These are phyloP conservation scores for Chiridota heheva DNA, from an alignment of 35 echinoderm and acorn worm genomes.

Conservation along the genomic window DNA sequence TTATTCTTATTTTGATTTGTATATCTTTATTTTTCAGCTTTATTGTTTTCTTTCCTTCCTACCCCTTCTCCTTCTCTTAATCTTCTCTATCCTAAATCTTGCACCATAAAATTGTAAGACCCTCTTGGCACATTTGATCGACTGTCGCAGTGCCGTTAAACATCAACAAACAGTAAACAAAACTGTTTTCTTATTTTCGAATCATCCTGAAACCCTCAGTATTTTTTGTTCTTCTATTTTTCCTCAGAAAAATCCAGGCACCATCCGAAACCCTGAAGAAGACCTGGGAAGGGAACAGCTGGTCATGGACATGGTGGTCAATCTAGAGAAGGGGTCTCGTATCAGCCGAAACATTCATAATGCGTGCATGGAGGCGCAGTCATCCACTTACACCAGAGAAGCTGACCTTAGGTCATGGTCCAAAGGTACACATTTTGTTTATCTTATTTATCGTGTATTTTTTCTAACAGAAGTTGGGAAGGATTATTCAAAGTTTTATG, in stretches of 20 bases:
- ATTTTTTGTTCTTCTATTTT: too few species aligned
- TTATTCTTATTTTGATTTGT: too few species aligned
- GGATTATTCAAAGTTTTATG: too few species aligned
- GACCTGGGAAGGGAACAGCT: constrained; percentile 73
- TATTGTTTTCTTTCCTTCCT: too few species aligned
- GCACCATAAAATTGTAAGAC: too few species aligned
- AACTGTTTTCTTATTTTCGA: neutral
- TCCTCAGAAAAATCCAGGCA: constrained; percentile 97
- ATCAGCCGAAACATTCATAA: constrained; percentile 85
- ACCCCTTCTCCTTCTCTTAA: too few species aligned
- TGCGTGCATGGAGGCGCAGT: constrained; percentile 58
- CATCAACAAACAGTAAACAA: too few species aligned
- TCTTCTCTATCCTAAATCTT: too few species aligned
- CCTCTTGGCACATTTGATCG: too few species aligned
- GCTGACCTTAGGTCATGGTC: constrained; percentile 77
- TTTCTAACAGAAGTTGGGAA: too few species aligned
- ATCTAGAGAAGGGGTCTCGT: constrained; percentile 35
- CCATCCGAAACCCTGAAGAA: constrained; percentile 92
- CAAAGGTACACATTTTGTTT: constrained; percentile 58
- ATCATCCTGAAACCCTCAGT: neutral
- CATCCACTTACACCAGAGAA: constrained; percentile 68
- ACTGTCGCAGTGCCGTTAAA: too few species aligned
- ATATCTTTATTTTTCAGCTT: too few species aligned
- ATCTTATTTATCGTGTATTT: neutral
- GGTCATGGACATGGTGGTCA: constrained; percentile 68